Conservation (phyloP, 2,888 invertebrate species). For the Choreutis nemorana region DNA sequence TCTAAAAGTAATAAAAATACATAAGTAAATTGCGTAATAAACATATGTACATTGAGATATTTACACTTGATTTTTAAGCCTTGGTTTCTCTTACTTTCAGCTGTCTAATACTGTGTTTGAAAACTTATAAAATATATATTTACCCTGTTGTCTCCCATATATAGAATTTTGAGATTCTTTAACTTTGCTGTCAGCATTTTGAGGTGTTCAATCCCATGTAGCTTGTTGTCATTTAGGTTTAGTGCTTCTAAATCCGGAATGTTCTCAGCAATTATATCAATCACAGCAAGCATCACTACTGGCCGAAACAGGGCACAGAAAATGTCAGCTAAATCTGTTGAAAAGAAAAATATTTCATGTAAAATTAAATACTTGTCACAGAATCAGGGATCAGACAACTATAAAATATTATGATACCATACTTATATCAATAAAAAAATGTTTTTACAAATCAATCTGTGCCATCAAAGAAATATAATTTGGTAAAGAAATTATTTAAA, state of each 20-base stretch:
- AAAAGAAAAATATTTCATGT: constrained; percentile 10
- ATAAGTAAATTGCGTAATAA: background rate
- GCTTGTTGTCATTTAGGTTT: constrained; percentile 82
- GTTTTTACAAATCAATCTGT: no score
- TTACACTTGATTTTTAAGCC: no score
- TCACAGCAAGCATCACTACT: constrained; percentile 73
- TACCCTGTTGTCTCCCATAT: constrained; percentile 85
- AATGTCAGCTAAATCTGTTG: constrained; percentile 71
- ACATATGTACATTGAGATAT: background rate
- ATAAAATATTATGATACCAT: no score
- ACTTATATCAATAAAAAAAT: no score
- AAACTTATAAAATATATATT: constrained; percentile 19
- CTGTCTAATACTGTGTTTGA: background rate
- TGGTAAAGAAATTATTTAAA: no score
- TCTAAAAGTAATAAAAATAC: constrained; percentile 49
- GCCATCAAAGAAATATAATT: no score
- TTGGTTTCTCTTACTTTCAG: no score
- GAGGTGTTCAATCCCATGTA: constrained; percentile 73
- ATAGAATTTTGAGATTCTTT: constrained; percentile 77
- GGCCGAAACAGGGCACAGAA: constrained; percentile 81
- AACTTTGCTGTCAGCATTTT: constrained; percentile 71
- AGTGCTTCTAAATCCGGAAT: constrained; percentile 85
- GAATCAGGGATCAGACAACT: no score
- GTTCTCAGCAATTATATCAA: constrained; percentile 83
- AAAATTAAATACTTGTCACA: no score